These are phyloP conservation scores for Volucella zonaria DNA, from an alignment of 2,888 invertebrate species.

Conservation along the genomic window DNA sequence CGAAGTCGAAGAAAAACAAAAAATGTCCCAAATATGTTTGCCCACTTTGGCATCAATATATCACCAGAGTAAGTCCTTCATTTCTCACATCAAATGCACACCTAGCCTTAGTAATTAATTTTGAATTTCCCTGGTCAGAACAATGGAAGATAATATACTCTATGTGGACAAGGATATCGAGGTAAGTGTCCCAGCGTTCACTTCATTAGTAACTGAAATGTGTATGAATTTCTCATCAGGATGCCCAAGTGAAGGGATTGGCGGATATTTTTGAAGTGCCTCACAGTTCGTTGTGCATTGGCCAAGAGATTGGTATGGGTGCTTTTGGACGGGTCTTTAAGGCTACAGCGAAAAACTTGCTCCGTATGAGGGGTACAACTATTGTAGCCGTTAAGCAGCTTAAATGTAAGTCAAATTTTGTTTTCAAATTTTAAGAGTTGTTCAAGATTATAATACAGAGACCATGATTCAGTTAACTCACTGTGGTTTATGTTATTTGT, in stretches of 20 bases:
- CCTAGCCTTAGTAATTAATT: not conserved
- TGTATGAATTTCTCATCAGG: constrained; percentile 73
- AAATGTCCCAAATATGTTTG: constrained; percentile 36
- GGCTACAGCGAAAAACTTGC: constrained; percentile 85
- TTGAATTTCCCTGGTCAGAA: constrained; percentile 72
- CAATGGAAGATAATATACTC: constrained; percentile 84
- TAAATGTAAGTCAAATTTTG: constrained; percentile 82
- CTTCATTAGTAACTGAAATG: not conserved
- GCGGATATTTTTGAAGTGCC: constrained; percentile 80
- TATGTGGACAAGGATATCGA: constrained; percentile 85
- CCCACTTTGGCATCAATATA: constrained; percentile 54
- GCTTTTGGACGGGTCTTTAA: constrained; percentile 90
- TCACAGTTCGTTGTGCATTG: constrained; percentile 79
- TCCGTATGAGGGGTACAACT: constrained; percentile 83
- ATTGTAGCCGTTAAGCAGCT: constrained; percentile 90
- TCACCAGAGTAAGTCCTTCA: constrained; percentile 53
- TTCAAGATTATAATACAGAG: too few species aligned
- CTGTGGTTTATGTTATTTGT: too few species aligned
- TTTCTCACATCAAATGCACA: not conserved
- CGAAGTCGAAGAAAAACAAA: constrained; percentile 42
- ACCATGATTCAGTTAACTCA: too few species aligned
- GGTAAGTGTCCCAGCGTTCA: constrained; percentile 79
- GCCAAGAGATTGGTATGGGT: constrained; percentile 86
- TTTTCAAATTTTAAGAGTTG: not conserved
- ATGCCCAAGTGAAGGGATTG: constrained; percentile 78